Percentiles rank a stretch among this genome's conserved stretches.
Conservation (phyloP, 2,888 invertebrate genomes). For the Abscondita cerata region DNA sequence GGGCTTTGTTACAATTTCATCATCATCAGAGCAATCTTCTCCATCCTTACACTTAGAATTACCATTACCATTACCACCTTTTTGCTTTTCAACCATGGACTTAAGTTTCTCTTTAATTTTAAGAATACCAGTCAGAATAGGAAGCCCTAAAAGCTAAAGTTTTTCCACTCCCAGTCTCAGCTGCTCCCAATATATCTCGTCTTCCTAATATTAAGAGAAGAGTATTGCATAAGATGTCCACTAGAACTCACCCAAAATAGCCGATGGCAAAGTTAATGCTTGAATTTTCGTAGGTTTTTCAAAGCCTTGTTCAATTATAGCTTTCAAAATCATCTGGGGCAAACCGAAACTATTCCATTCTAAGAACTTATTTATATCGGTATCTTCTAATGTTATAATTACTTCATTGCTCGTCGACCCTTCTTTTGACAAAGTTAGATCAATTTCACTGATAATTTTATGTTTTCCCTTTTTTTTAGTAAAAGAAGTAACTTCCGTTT, state of each 20-base stretch:
- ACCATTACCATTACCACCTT: not conserved
- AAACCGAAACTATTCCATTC: constrained; percentile 74
- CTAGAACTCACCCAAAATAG: constrained; percentile 79
- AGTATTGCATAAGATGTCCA: not conserved
- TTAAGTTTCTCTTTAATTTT: constrained; percentile 55
- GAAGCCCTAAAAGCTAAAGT: constrained; percentile 97
- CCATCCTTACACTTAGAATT: constrained; percentile 1
- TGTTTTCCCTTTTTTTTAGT: too few relatives aligned
- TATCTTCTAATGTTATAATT: not conserved
- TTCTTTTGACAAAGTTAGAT: constrained; percentile 15
- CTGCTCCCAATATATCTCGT: constrained; percentile 95
- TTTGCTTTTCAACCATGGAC: not conserved
- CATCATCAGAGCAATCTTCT: not conserved
- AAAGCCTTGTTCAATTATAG: constrained; percentile 79
- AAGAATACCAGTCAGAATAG: constrained; percentile 86
- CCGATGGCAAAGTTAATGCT: constrained; percentile 77
- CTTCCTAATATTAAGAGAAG: constrained; percentile 58
- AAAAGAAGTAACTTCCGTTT: not conserved
- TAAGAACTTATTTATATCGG: constrained; percentile 1
- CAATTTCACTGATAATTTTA: not conserved
- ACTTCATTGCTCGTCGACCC: constrained; percentile 11
- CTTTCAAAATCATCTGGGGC: constrained; percentile 72
- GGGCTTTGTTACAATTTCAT: constrained; percentile 58
- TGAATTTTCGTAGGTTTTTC: constrained; percentile 90
- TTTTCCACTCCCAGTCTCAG: constrained; percentile 99